Conservation (phyloP, 1,140 invertebrate genomes). For the Cydia pomonella region DNA sequence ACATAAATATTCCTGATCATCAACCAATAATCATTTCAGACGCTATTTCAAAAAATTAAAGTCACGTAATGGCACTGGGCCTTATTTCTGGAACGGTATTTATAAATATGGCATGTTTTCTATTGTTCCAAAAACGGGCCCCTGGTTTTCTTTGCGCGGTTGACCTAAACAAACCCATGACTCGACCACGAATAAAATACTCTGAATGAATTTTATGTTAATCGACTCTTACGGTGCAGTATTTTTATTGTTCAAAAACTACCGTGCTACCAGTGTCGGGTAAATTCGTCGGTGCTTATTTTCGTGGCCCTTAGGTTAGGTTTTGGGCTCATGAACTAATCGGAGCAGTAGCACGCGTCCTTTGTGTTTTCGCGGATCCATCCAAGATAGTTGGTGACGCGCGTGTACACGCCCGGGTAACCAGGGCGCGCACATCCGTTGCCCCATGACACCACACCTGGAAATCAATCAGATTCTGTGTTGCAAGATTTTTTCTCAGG, state of each 20-base stretch:
- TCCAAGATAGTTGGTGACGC: conserved; percentile 87
- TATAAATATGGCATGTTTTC: too few relatives aligned
- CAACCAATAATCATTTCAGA: too few relatives aligned
- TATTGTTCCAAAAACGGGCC: conserved; percentile 11
- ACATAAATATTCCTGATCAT: too few relatives aligned
- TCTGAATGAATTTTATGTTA: too few relatives aligned
- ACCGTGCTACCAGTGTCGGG: too few relatives aligned
- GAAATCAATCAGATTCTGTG: conserved; percentile 35
- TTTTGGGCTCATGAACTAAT: conserved; percentile 55
- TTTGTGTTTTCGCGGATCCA: conserved; percentile 89
- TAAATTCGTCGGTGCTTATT: too few relatives aligned
- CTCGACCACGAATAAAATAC: too few relatives aligned
- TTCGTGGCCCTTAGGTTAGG: not conserved
- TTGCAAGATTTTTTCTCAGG: not conserved
- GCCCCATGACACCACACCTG: conserved; percentile 84
- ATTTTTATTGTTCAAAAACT: too few relatives aligned
- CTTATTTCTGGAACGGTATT: too few relatives aligned
- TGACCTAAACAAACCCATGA: not conserved
- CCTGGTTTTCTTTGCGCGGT: not conserved
- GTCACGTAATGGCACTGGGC: too few relatives aligned
- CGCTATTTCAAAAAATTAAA: too few relatives aligned
- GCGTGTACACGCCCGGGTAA: conserved; percentile 91
- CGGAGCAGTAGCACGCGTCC: conserved; percentile 86
- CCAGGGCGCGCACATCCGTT: conserved; percentile 87
- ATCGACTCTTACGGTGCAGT: too few relatives aligned